Evolutionary conservation across 2,888 invertebrate genomes (phyloP).

Genomic region (Caenorhabditis sp.): DNA sequence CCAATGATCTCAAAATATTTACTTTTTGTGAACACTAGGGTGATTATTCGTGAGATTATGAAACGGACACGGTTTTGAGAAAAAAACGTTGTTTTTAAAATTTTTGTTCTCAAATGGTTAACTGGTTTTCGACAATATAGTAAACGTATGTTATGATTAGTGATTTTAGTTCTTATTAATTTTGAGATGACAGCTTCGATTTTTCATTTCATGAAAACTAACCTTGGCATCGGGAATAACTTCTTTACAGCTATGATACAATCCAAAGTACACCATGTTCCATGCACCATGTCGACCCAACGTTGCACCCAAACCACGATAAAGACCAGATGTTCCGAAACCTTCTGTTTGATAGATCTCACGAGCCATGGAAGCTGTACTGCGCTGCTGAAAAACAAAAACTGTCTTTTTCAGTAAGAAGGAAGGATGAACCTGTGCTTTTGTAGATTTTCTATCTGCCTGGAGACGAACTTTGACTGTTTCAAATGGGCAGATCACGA

Average conservation of each 20-base stretch:
- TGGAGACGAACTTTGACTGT: constrained; percentile 83
- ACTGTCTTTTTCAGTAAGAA: background rate
- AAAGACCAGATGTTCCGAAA: constrained; percentile 76
- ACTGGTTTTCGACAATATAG: too few species aligned
- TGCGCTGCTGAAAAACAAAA: constrained; percentile 73
- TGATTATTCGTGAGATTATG: too few species aligned
- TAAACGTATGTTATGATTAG: too few species aligned
- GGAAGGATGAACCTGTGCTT: background rate
- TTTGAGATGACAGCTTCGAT: too few species aligned
- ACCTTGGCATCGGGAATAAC: constrained; percentile 72
- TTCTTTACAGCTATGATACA: constrained; percentile 89
- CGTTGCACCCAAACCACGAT: constrained; percentile 81
- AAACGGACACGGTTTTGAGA: too few species aligned
- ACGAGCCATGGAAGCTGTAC: constrained; percentile 83
- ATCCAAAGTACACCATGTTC: constrained; percentile 92
- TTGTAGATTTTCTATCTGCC: constrained; percentile 54
- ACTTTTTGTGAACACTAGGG: too few species aligned
- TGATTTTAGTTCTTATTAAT: too few species aligned
- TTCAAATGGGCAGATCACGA: constrained; percentile 91
- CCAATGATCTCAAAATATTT: too few species aligned
- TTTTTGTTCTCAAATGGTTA: too few species aligned
- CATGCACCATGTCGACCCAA: constrained; percentile 88
- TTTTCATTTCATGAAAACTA: background rate
- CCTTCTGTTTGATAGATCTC: constrained; percentile 82
- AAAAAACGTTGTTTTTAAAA: too few species aligned